Conservation (phyloP, 2,797 vertebrate genomes). For the Austrolebias charrua region DNA sequence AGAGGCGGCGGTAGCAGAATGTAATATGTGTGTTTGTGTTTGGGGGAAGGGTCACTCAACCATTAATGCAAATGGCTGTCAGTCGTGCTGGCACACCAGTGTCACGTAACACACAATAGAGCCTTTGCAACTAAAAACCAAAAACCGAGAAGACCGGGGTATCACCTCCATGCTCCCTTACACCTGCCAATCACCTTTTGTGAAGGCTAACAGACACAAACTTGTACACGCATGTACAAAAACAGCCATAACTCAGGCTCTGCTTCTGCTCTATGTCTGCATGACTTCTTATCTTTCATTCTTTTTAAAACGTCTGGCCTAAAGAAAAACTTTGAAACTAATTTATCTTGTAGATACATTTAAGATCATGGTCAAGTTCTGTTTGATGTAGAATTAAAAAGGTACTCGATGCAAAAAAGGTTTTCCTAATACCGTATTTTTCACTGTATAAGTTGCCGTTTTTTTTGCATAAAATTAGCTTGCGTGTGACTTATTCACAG, state of each 20-base stretch:
- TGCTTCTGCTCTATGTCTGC: not conserved
- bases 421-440: too few relatives aligned
- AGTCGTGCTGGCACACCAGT: conserved; percentile 50
- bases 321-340: conserved; percentile 3
- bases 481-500: too few relatives aligned
- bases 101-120: conserved; percentile 67
- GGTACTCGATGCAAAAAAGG: too few relatives aligned
- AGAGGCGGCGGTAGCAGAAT: conserved; percentile 23
- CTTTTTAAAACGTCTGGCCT: conserved; percentile 13
- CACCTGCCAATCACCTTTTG: conserved; percentile 49
- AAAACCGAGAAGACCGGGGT: conserved; percentile 47
- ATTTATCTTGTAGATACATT: not conserved
- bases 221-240: conserved; percentile 6
- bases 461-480: too few relatives aligned
- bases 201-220: conserved; percentile 22
- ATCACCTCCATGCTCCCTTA: conserved; percentile 44
- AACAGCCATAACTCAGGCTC: not conserved
- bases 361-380: not conserved
- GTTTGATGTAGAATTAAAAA: too few relatives aligned
- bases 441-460: too few relatives aligned
- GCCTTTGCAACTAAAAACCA: conserved; percentile 68
- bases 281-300: not conserved
- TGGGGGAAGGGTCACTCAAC: conserved; percentile 34
- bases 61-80: conserved; percentile 58
- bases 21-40: conserved; percentile 9